Evolutionary conservation across 2,797 vertebrate genomes (phyloP).

Genomic region (Crocidura indochinensis): DNA sequence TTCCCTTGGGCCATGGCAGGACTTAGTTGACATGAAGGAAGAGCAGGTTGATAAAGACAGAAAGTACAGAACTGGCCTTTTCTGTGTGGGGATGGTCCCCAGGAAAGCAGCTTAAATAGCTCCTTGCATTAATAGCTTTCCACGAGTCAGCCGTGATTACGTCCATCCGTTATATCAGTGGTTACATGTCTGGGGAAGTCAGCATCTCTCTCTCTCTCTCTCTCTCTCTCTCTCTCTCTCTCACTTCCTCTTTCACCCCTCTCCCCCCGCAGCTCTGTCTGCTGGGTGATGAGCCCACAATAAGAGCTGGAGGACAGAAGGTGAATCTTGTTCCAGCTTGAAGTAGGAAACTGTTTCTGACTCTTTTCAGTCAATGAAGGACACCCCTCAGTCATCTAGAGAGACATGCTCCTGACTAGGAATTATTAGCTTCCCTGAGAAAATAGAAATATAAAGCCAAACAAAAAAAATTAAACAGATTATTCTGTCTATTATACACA

Average conservation of each 20-base stretch:
- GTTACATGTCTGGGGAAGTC: not conserved
- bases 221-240: no score
- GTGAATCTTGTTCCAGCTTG: slow-evolving; percentile 70
- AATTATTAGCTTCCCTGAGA: slow-evolving; percentile 72
- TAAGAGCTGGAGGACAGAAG: slow-evolving; percentile 60
- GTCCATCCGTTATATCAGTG: not conserved
- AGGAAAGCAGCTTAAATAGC: slow-evolving; percentile 61
- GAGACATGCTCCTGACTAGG: slow-evolving; percentile 71
- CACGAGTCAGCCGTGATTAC: slow-evolving; percentile 46
- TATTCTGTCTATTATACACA: slow-evolving; percentile 42
- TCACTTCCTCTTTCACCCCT: no score
- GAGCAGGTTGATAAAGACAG: slow-evolving; percentile 59
- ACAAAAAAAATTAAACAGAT: slow-evolving; percentile 74
- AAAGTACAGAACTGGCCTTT: slow-evolving; percentile 65
- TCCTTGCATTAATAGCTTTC: slow-evolving; percentile 7
- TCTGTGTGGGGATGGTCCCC: slow-evolving; percentile 58
- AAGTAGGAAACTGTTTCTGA: slow-evolving; percentile 72
- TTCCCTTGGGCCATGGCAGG: slow-evolving; percentile 66
- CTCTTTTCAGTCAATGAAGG: slow-evolving; percentile 77
- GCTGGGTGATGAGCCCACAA: slow-evolving; percentile 61
- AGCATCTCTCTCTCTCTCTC: slow-evolving; percentile 10
- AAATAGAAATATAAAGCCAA: slow-evolving; percentile 60
- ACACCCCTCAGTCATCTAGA: slow-evolving; percentile 62
- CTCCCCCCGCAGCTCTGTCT: slow-evolving; percentile 35
- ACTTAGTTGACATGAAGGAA: slow-evolving; percentile 57